Base-by-base conservation (phyloP, 2,888 invertebrate species). In the Metopia argyrocephala region DNA sequence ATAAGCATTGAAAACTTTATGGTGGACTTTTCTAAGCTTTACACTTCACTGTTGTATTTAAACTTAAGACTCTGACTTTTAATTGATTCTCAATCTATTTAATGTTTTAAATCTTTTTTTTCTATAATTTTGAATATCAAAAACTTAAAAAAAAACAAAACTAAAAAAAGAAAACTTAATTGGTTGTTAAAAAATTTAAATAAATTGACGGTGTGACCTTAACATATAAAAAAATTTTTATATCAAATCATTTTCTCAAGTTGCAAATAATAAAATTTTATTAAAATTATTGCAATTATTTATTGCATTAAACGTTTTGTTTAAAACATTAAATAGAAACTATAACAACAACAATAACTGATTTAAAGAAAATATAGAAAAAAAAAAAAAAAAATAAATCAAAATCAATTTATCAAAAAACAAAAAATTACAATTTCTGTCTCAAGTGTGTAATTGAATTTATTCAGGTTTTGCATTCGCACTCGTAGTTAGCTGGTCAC, bases 141-240 rank as follows among this genome's bases (percentile, higher is more conserved):
- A 25, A 48, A 54, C n/a, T n/a, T n/a, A n/a, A n/a, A n/a, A n/a
- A n/a, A n/a, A n/a, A n/a, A n/a, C n/a, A n/a, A n/a, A n/a, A n/a
- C n/a, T n/a, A n/a, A n/a, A n/a, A n/a, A n/a, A n/a, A n/a, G n/a
- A n/a, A n/a, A n/a, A n/a, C n/a, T n/a, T n/a, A 61, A 76, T 64
- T 61, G 25, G 52, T 78, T 73, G 61, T 69, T 27, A 48, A 46
- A 52, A 18, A 74, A 74, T 74, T 57, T 69, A 69, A 74, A 76
- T 70, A 76, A 79, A 79, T 79, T 70, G 59, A 70, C 66, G 9
- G 66, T 25, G 25, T 75, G 76, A 76, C 75, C 79, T 79, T 75
- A 79, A 79, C 79, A 79, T 56, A 70, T 61, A 79, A 75, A 69
- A 20, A 38, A 73, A 73, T 38, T 62, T 68, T 73, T 68, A 62